These are phyloP conservation scores for Euleptes europaea DNA, from an alignment of 2,113 vertebrate genomes.

Conservation along the genomic window DNA sequence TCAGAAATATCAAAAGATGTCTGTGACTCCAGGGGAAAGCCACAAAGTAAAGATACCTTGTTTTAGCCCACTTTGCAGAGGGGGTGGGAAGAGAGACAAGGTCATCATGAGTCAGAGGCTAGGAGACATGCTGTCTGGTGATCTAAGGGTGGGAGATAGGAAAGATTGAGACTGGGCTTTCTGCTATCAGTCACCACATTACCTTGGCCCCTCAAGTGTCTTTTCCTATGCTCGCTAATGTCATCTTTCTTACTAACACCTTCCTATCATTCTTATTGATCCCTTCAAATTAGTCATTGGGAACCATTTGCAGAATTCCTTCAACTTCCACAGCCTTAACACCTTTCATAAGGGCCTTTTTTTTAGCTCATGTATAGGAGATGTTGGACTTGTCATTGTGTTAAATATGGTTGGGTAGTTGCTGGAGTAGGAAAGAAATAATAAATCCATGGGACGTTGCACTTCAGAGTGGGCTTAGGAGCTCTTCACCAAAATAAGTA, in stretches of 20 bases:
- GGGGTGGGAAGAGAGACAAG: slow-evolving; percentile 1
- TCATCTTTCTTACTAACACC: slow-evolving; percentile 31
- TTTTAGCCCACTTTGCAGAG: background rate
- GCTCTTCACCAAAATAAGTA: background rate
- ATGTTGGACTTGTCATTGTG: background rate
- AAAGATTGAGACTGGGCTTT: slow-evolving; percentile 28
- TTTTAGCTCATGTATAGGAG: background rate
- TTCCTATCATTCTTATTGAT: slow-evolving; percentile 24
- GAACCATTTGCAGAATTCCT: background rate
- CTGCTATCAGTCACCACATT: background rate
- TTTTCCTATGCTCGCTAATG: slow-evolving; percentile 13
- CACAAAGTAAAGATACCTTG: background rate
- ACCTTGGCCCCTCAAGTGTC: slow-evolving; percentile 8
- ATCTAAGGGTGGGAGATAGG: slow-evolving; percentile 5
- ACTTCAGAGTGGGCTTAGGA: too few species aligned
- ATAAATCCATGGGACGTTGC: background rate
- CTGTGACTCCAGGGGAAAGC: background rate
- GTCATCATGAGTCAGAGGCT: slow-evolving; percentile 16
- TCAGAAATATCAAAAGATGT: slow-evolving; percentile 3
- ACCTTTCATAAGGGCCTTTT: background rate
- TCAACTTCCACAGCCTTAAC: background rate
- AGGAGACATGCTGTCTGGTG: slow-evolving; percentile 27
- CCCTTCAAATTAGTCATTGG: slow-evolving; percentile 7
- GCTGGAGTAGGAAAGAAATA: background rate
- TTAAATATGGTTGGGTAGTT: background rate